phyloP scores from a whole-genome alignment of 92 coral and sea anemone genomes.

The Desmophyllum pertusum region DNA sequence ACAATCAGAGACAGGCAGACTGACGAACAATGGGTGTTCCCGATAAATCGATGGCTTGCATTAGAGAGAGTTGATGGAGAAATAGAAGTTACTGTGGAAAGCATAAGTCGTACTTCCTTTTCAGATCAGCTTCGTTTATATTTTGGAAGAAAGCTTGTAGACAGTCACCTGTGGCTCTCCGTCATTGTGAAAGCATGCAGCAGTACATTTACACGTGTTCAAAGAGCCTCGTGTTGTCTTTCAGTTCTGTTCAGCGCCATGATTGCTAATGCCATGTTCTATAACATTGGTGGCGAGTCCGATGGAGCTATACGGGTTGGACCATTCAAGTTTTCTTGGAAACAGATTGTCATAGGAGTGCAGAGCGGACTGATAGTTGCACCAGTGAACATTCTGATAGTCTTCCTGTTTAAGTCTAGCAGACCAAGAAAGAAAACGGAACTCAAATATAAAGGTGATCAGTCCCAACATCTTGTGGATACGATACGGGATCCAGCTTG shows the following conservation, averaged over 20 bases:
- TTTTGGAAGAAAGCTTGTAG: conserved; percentile 46
- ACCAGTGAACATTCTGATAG: conserved; percentile 54
- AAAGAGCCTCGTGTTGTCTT: conserved; percentile 67
- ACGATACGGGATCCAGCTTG: neutral
- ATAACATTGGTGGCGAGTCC: conserved; percentile 39
- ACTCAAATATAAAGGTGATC: neutral
- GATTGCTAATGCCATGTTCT: conserved; percentile 69
- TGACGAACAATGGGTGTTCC: too few species aligned
- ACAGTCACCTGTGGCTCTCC: conserved; percentile 72
- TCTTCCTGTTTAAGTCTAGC: conserved; percentile 13
- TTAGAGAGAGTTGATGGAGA: conserved; percentile 54
- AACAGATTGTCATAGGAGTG: conserved; percentile 58
- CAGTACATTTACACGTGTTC: conserved; percentile 58
- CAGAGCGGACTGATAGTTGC: too few species aligned
- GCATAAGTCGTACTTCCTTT: conserved; percentile 16
- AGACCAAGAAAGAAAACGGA: neutral
- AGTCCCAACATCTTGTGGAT: neutral
- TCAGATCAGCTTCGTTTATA: conserved; percentile 40
- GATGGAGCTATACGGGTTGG: conserved; percentile 50
- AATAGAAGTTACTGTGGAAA: conserved; percentile 43
- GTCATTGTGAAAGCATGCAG: conserved; percentile 52
- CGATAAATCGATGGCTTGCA: conserved; percentile 68
- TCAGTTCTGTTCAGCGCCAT: conserved; percentile 51
- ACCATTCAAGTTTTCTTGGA: conserved; percentile 49
- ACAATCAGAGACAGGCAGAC: conserved; percentile 41